Conservation (phyloP, 2,113 vertebrate species). For the Phoxinus phoxinus region DNA sequence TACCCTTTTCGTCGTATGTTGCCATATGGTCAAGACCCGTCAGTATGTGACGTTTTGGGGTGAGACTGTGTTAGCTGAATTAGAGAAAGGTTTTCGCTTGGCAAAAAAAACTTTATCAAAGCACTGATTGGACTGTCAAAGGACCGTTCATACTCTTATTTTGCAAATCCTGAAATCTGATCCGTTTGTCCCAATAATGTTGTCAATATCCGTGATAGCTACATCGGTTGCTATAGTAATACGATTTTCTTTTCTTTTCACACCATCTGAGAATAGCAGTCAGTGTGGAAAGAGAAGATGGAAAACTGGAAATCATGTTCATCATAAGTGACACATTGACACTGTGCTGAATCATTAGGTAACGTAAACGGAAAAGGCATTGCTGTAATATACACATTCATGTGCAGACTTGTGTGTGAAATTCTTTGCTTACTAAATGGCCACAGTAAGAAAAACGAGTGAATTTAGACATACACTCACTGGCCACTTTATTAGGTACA, state of each 20-base stretch:
- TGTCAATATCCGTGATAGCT: not conserved
- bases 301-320: not conserved
- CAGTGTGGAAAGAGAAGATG: not conserved
- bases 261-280: not conserved
- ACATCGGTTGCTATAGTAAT: not conserved
- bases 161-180: not conserved
- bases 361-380: too few relatives aligned
- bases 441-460: too few relatives aligned
- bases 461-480: too few relatives aligned
- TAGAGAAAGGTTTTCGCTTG: not conserved
- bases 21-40: too few relatives aligned
- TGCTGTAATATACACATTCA: too few relatives aligned
- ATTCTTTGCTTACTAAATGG: too few relatives aligned
- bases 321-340: not conserved
- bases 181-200: not conserved
- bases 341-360: too few relatives aligned
- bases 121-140: not conserved
- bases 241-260: not conserved
- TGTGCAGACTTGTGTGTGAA: too few relatives aligned
- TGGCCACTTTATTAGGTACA: too few relatives aligned
- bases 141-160: not conserved
- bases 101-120: not conserved
- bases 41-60: too few relatives aligned
- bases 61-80: too few relatives aligned
- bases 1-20: too few relatives aligned